Base-by-base conservation (phyloP, 64 coral and sea anemone genomes). In the Montipora efflorescens region DNA sequence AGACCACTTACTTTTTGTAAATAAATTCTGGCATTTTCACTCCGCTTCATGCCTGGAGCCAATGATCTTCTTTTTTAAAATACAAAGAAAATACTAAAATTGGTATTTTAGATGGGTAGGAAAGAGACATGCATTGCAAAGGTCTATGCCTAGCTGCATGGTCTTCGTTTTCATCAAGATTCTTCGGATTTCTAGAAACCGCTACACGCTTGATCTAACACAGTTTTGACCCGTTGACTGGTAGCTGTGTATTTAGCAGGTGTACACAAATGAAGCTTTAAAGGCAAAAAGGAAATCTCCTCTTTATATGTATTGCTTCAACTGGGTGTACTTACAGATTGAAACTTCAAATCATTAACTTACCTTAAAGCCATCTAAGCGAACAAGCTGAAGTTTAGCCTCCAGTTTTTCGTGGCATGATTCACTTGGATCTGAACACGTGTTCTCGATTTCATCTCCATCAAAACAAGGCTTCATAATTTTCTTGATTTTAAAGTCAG, bases 281-380 rank as follows among this genome's bases (percentile, higher is more conserved):
- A 12, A 64, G 0, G 3, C 61, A 64, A 64, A 64, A 15, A 15
- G 9, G 10, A 55, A 64, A 3, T 64, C 61, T 64, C 11, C 13
- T 64, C 61, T 64, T 64, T 64, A 4, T 1, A 12, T 14, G 8
- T 64, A 2, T 64, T 15, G 61, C 3, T 64, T 64, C 0, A 64
- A 64, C 13, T 11, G 3, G 15, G 9, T 64, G 15, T 64, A 14
- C 12, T 15, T 64, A 64, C 61, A 14, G 19, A 36, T 36, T 36
- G 36, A 36, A 64, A 64, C 61, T 4, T 7, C 14, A 15, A 64
- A 64, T 19, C 45, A 76, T 19, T 45, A 28, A 82, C 11, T 70
- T 59, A 93, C 91, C 91, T 74, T 93, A 4, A 93, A 48, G 7
- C 92, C 92, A 51, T 88, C 76, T 28, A 93, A 67, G 12, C 67